These are phyloP conservation scores for Mus pahari DNA, from an alignment of 2,113 vertebrate genomes.

Conservation along the genomic window DNA sequence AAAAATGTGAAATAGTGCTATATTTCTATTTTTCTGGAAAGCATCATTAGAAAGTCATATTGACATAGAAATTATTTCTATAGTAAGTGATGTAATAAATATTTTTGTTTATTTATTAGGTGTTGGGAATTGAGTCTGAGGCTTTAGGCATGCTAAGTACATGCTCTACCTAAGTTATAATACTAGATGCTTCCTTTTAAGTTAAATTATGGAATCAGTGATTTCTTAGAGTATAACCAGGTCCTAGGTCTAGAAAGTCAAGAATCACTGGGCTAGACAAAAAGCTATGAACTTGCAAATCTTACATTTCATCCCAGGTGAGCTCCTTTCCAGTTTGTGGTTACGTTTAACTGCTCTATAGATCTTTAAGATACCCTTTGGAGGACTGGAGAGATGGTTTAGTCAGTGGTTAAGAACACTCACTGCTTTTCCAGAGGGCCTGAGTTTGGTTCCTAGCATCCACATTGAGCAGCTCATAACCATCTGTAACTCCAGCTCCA, in stretches of 20 bases:
- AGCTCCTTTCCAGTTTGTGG: background rate
- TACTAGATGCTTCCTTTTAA: background rate
- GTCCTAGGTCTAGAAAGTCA: background rate
- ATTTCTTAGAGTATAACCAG: background rate
- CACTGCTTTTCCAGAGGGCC: background rate
- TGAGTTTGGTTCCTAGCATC: background rate
- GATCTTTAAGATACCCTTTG: slow-evolving; percentile 5
- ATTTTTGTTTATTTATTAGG: background rate
- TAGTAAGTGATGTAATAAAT: background rate
- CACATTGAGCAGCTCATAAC: background rate
- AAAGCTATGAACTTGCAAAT: background rate
- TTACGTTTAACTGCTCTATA: background rate
- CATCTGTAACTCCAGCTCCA: background rate
- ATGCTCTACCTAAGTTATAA: background rate
- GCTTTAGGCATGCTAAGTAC: background rate
- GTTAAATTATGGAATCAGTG: background rate
- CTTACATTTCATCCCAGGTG: background rate
- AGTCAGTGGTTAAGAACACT: background rate
- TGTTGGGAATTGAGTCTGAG: background rate
- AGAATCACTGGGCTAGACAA: background rate
- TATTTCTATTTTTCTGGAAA: background rate
- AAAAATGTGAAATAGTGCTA: background rate
- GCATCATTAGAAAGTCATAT: background rate
- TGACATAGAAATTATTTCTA: background rate
- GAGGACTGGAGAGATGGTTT: background rate